These are phyloP conservation scores for Parazoanthus darwini DNA, from an alignment of 92 coral and sea anemone genomes.

Conservation along the genomic window DNA sequence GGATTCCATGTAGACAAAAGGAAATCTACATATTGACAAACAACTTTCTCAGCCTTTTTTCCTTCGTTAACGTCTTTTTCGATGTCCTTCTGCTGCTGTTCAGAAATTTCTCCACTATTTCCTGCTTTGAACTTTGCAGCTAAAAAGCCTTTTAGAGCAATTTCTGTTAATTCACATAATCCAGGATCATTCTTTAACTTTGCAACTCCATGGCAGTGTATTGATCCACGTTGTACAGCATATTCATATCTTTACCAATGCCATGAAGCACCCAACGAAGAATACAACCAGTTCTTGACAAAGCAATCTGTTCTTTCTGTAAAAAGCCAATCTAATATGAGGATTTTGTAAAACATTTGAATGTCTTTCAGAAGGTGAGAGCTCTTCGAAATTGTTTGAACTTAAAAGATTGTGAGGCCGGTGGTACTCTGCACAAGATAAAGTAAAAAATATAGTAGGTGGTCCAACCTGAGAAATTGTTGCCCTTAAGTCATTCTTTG, in stretches of 20 bases:
- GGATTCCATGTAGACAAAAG: no score
- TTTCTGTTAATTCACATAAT: slow-evolving; percentile 30
- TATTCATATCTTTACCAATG: slow-evolving; percentile 11
- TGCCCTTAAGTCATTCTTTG: slow-evolving; percentile 38
- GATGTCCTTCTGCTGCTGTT: no score
- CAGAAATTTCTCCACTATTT: background rate
- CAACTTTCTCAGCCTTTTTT: no score
- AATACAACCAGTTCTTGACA: slow-evolving; percentile 44
- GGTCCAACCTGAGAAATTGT: slow-evolving; percentile 12
- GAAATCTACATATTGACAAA: no score
- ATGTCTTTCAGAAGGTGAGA: slow-evolving; percentile 17
- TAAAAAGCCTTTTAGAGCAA: slow-evolving; percentile 24
- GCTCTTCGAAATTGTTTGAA: background rate
- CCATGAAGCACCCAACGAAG: slow-evolving; percentile 34
- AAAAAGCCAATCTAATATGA: slow-evolving; percentile 41
- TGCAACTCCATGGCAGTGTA: slow-evolving; percentile 73
- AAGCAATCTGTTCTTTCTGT: slow-evolving; percentile 47
- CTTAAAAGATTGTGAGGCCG: background rate
- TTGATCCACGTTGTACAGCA: slow-evolving; percentile 38
- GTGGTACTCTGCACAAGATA: no score
- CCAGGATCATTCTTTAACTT: slow-evolving; percentile 49
- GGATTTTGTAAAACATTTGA: slow-evolving; percentile 43
- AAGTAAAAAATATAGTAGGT: no score
- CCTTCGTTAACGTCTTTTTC: no score
- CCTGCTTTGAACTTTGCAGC: slow-evolving; percentile 27